These are phyloP conservation scores for Netelia melanura DNA, from an alignment of 2,888 invertebrate species.

Conservation along the genomic window DNA sequence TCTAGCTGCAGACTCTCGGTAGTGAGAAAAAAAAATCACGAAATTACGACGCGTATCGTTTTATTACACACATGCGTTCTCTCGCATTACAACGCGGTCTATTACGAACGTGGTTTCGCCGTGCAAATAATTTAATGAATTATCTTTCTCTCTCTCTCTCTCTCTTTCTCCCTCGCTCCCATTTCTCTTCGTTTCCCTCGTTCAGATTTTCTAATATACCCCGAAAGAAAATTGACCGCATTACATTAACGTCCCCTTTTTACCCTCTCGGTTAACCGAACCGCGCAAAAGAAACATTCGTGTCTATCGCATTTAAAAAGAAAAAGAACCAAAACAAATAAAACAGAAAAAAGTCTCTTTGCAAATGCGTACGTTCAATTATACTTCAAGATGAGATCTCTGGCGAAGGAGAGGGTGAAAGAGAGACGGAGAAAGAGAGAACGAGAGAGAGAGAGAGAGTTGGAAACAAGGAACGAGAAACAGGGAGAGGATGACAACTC, in stretches of 20 bases:
- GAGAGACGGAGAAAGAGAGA: no score
- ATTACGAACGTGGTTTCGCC: conserved; percentile 19
- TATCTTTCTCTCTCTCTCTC: background rate
- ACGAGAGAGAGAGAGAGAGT: background rate
- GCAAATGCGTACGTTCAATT: conserved; percentile 59
- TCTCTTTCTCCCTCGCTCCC: background rate
- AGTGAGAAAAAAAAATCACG: background rate
- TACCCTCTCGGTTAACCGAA: conserved; percentile 30
- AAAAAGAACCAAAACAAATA: conserved; percentile 6
- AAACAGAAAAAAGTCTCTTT: conserved; percentile 16
- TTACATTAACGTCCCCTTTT: conserved; percentile 30
- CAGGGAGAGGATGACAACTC: conserved; percentile 35
- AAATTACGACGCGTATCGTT: conserved; percentile 19
- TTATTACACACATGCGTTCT: conserved; percentile 17
- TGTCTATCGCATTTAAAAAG: conserved; percentile 8
- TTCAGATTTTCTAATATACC: conserved; percentile 48
- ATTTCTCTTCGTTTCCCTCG: background rate
- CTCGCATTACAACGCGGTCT: conserved; percentile 14
- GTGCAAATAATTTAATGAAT: conserved; percentile 55
- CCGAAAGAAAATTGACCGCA: conserved; percentile 41
- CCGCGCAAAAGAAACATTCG: conserved; percentile 26
- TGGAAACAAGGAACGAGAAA: background rate
- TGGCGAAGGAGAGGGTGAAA: background rate
- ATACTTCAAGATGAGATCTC: conserved; percentile 61
- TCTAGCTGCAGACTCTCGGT: no score